Conservation (phyloP, 2,888 invertebrate species). For the Auanema freiburgensis region DNA sequence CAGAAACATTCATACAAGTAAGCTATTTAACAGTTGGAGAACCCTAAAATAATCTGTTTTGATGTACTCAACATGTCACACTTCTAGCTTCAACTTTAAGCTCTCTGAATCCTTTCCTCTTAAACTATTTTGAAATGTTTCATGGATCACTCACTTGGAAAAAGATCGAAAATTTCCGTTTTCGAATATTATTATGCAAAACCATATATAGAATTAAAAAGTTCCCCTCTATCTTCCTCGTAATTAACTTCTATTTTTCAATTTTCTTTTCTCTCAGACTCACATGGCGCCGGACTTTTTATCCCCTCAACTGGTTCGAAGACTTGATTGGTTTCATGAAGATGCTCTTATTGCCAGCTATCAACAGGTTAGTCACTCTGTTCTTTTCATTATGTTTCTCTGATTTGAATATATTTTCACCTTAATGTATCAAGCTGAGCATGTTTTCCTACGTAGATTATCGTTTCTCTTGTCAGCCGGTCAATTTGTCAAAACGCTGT, state of each 20-base stretch:
- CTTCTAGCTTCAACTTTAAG: too few species aligned
- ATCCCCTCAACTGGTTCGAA: constrained; percentile 58
- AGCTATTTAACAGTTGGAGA: neutral
- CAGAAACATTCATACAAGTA: constrained; percentile 21
- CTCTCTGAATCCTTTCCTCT: too few species aligned
- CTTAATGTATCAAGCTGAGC: neutral
- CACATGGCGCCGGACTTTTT: constrained; percentile 64
- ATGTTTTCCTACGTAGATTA: neutral
- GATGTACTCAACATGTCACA: too few species aligned
- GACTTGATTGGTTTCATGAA: constrained; percentile 62
- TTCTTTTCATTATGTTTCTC: neutral
- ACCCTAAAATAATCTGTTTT: neutral
- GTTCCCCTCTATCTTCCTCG: too few species aligned
- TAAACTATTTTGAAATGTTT: too few species aligned
- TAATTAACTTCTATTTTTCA: constrained; percentile 5
- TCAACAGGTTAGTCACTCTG: constrained; percentile 32
- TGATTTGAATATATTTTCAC: too few species aligned
- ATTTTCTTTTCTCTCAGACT: constrained; percentile 26
- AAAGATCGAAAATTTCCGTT: neutral
- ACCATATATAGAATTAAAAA: too few species aligned
- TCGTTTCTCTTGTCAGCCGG: neutral
- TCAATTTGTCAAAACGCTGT: too few species aligned
- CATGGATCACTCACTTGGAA: neutral
- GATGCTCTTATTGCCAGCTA: constrained; percentile 57
- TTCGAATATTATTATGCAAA: neutral